phyloP scores from a whole-genome alignment of 2,113 vertebrate species.

The Clarias batrachus region DNA sequence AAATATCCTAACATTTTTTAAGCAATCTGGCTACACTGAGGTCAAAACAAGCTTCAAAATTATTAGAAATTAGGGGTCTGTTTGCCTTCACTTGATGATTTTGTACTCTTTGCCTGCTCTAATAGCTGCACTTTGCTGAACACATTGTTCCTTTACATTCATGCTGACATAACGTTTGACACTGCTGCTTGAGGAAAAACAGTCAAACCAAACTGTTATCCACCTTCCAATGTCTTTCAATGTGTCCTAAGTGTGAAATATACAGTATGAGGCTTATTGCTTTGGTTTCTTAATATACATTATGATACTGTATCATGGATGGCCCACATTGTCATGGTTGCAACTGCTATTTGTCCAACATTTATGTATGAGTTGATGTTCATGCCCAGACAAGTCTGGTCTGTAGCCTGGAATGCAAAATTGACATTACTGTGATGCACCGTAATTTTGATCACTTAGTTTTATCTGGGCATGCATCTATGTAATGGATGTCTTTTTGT shows the following conservation, averaged over 20 bases:
- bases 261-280: slow-evolving; percentile 11
- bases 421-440: not conserved
- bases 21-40: slow-evolving; percentile 29
- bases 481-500: not conserved
- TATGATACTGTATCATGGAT: slow-evolving; percentile 39
- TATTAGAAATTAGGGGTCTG: slow-evolving; percentile 35
- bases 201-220: slow-evolving; percentile 40
- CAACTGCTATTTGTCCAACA: slow-evolving; percentile 36
- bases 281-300: slow-evolving; percentile 28
- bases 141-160: slow-evolving; percentile 36
- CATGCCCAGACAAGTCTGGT: slow-evolving; percentile 6
- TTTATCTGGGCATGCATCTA: not conserved
- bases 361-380: slow-evolving; percentile 39
- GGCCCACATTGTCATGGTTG: slow-evolving; percentile 19
- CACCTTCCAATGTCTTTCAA: slow-evolving; percentile 43
- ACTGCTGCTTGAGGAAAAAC: slow-evolving; percentile 42
- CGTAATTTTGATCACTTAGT: slow-evolving; percentile 5
- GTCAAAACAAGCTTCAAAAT: slow-evolving; percentile 43
- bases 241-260: slow-evolving; percentile 1
- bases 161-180: slow-evolving; percentile 46
- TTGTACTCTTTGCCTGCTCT: slow-evolving; percentile 42
- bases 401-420: slow-evolving; percentile 11
- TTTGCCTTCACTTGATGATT: slow-evolving; percentile 34
- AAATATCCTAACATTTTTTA: slow-evolving; percentile 20
- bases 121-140: slow-evolving; percentile 51